A percentile compares a stretch with the other conserved stretches of the same genome.
Evolutionary conservation across 2,888 invertebrate genomes (phyloP).

Genomic region (Podotricha telesiphe): DNA sequence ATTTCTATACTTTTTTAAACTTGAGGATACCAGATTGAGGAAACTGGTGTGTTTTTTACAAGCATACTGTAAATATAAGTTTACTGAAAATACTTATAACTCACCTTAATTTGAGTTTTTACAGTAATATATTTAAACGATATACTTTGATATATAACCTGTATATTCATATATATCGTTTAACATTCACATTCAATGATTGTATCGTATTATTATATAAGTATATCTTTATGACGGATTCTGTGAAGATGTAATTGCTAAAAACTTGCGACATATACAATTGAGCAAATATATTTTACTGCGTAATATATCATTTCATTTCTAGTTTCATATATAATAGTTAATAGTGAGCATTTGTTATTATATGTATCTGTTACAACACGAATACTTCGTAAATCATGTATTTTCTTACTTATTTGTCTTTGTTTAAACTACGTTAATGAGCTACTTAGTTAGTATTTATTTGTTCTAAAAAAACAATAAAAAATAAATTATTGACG

Average conservation of each 20-base stretch:
- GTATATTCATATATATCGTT: no score
- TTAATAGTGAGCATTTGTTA: constrained; percentile 1
- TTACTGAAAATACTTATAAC: no score
- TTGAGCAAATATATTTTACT: neutral
- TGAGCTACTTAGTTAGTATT: neutral
- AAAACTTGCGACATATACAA: neutral
- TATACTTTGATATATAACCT: no score
- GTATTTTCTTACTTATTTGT: neutral
- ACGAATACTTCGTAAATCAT: constrained; percentile 1
- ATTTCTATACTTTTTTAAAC: no score
- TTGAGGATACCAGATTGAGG: no score
- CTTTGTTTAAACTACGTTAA: neutral
- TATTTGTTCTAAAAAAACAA: neutral
- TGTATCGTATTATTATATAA: constrained; percentile 1
- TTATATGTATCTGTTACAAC: constrained; percentile 5
- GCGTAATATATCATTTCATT: constrained; percentile 9
- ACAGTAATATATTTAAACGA: no score
- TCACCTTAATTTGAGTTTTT: no score
- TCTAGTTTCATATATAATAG: neutral
- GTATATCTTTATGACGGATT: neutral
- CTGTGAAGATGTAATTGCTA: constrained; percentile 5
- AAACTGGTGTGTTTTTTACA: no score
- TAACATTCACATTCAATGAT: neutral
- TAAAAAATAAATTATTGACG: no score
- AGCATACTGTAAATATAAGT: no score